Conservation (phyloP, 2,113 vertebrate species). For the Erythrolamprus reginae region DNA sequence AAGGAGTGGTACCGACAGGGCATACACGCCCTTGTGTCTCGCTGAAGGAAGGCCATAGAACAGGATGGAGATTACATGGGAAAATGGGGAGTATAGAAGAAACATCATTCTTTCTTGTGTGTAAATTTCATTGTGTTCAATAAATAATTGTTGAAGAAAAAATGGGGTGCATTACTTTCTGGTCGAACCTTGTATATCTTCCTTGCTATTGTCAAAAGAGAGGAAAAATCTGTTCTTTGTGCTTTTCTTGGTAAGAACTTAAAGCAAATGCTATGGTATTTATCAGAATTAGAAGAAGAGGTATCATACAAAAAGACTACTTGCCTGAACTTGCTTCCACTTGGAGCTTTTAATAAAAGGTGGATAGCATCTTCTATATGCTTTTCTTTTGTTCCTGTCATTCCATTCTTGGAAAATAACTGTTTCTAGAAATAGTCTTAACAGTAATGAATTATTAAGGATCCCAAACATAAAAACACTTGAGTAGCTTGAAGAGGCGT, state of each 20-base stretch:
- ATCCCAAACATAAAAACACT: background rate
- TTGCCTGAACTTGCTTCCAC: background rate
- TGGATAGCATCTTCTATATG: background rate
- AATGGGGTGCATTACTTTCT: too few species aligned
- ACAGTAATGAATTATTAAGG: background rate
- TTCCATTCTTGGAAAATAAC: slow-evolving; percentile 4
- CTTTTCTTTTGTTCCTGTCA: background rate
- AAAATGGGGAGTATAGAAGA: too few species aligned
- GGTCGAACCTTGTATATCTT: too few species aligned
- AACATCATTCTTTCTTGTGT: too few species aligned
- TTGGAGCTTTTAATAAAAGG: background rate
- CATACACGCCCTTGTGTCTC: too few species aligned
- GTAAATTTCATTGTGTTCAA: too few species aligned
- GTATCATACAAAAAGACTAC: background rate
- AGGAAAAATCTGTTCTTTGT: background rate
- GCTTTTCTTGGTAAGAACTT: slow-evolving; percentile 1
- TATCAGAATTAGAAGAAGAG: background rate
- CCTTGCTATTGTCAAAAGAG: background rate
- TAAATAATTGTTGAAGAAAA: too few species aligned
- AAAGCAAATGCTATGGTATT: rapidly evolving
- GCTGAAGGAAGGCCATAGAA: too few species aligned
- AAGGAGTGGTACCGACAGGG: too few species aligned
- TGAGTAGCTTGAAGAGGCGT: background rate
- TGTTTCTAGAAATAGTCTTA: slow-evolving; percentile 7
- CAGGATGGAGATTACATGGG: too few species aligned